A percentile compares a stretch with the other conserved stretches of the same genome.
These are phyloP conservation scores for Myxocyprinus asiaticus DNA, from an alignment of 2,113 vertebrate genomes.

Conservation along the genomic window DNA sequence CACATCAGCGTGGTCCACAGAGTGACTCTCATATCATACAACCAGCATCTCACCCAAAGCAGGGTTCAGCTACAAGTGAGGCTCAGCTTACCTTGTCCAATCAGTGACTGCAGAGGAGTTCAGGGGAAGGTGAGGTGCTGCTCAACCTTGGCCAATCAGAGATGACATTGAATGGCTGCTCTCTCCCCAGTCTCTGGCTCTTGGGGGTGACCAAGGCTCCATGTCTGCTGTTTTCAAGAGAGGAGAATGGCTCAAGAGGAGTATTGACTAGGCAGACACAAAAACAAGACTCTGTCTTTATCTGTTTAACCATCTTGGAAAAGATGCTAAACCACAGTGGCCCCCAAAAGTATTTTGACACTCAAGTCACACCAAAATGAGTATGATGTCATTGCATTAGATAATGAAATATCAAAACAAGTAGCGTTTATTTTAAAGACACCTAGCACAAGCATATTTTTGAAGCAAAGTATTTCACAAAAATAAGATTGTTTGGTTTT, in stretches of 20 bases:
- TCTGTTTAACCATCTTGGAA: neutral
- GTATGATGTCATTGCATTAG: too few species aligned
- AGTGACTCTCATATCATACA: slow-evolving; percentile 4
- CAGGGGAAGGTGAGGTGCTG: slow-evolving; percentile 44
- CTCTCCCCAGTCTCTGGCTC: slow-evolving; percentile 48
- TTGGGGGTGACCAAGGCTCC: slow-evolving; percentile 26
- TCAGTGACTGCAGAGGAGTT: slow-evolving; percentile 52
- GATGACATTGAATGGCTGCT: slow-evolving; percentile 64
- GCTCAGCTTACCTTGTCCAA: slow-evolving; percentile 58
- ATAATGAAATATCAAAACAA: too few species aligned
- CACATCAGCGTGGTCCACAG: neutral
- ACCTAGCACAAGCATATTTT: too few species aligned
- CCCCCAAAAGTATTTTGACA: too few species aligned
- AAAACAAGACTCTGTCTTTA: neutral
- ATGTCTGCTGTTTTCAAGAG: neutral
- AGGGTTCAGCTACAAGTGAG: slow-evolving; percentile 68
- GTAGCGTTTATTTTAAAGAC: too few species aligned
- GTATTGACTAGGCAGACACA: slow-evolving; percentile 7
- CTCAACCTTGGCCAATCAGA: slow-evolving; percentile 59
- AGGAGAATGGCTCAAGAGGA: slow-evolving; percentile 10
- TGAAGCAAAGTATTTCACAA: too few species aligned
- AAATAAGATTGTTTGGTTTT: too few species aligned
- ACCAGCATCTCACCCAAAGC: slow-evolving; percentile 1
- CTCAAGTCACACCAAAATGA: too few species aligned
- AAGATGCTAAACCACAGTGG: too few species aligned